Base-by-base conservation (phyloP, 2,113 vertebrate genomes). In the Stercorarius parasiticus region DNA sequence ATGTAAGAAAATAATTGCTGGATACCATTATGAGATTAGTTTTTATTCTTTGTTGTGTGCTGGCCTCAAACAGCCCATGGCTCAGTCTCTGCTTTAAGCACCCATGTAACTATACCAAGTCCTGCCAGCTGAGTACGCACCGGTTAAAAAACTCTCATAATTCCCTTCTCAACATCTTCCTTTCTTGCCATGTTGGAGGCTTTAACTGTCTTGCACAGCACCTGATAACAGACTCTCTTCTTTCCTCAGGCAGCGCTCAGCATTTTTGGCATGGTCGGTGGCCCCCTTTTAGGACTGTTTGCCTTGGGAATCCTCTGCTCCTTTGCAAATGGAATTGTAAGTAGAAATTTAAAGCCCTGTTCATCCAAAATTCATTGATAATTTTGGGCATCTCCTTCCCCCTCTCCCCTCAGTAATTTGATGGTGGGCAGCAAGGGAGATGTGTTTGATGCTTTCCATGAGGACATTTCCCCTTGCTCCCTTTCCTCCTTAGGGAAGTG, bases 221-320 rank as follows among this genome's bases (percentile, higher is more conserved):
- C 12, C 71, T 96, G 43, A 94, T 32, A 74, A 16, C 27, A 88
- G 30, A 88, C 30, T 62, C 40, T 61, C 8, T 92, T 56, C 77
- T 72, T 97, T 98, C 71, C 95, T 52, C 71, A 99, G 99, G 99
- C 99, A 52, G 99, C 99, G 0, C 98, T 99, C 94, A 99, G 99
- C 86, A 98, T 99, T 97, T 99, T 99, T 97, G 99, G 99, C 56
- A 99, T 99, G 98, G 93, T 99, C 53, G 99, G 99, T 62, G 99
- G 99, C 36, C 99, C 99, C 49, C 99, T 99, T 73, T 93, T 99
- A 56, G 99, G 99, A 47, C 96, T 99, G 8, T 99, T 99, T 98
- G 8, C 98, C 40, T 96, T 99, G 93, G 99, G 99, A 80, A 99
- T 99, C 96, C 97, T 99, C 84, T 99, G 98, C 95, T 99, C 98